Evolutionary conservation across 2,797 vertebrate species (phyloP).

Genomic region (Tenualosa thibaudeaui): DNA sequence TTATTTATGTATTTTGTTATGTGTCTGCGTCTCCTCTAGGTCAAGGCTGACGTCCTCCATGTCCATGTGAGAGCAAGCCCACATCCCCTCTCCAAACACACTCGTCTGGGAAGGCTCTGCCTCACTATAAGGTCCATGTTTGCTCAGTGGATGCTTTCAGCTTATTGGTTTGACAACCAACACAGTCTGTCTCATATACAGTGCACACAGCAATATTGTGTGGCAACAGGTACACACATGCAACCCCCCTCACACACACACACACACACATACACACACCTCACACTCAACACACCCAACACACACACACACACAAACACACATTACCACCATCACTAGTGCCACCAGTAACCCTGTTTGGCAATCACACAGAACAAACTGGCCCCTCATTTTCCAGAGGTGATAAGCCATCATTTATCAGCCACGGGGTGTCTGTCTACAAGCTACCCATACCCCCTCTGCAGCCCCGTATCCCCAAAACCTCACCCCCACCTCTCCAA

Average conservation of each 20-base stretch:
- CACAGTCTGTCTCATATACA: not conserved
- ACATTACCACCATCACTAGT: slow-evolving; percentile 39
- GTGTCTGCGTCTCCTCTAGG: not conserved
- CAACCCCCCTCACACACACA: not conserved
- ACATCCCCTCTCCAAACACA: not conserved
- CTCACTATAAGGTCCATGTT: not conserved
- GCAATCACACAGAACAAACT: slow-evolving; percentile 41
- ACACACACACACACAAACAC: not conserved
- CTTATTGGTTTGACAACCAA: not conserved
- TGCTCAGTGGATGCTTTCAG: not conserved
- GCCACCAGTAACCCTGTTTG: slow-evolving; percentile 66
- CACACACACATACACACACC: slow-evolving; percentile 39
- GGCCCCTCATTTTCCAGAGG: slow-evolving; percentile 43
- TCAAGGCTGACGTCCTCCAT: not conserved
- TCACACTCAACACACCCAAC: too few relatives aligned
- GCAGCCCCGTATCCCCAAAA: not conserved
- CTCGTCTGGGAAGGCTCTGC: not conserved
- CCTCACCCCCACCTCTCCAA: not conserved
- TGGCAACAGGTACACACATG: not conserved
- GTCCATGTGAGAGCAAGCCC: not conserved
- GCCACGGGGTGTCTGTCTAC: slow-evolving; percentile 31
- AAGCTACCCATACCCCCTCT: not conserved
- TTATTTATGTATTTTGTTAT: too few relatives aligned
- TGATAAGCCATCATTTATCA: slow-evolving; percentile 67
- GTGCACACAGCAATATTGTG: not conserved